These are phyloP conservation scores for Miniopterus natalensis DNA, from an alignment of 2,113 vertebrate species.

Conservation along the genomic window DNA sequence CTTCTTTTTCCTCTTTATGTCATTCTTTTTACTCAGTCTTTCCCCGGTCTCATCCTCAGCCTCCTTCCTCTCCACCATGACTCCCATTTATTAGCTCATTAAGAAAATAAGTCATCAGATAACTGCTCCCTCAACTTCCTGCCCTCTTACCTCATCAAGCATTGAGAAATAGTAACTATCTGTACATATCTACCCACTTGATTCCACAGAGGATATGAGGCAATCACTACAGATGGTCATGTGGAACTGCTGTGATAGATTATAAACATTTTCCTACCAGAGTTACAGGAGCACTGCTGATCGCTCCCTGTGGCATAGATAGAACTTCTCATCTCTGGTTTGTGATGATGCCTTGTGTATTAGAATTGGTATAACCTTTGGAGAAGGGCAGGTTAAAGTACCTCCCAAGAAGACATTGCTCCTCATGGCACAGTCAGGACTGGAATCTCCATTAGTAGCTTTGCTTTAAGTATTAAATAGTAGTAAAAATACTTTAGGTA, in stretches of 20 bases:
- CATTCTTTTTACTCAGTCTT: neutral
- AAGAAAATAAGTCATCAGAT: conserved; percentile 53
- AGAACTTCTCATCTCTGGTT: neutral
- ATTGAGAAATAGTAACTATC: neutral
- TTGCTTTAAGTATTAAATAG: neutral
- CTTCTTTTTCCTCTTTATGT: neutral
- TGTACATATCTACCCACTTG: neutral
- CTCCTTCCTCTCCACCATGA: neutral
- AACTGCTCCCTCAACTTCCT: neutral
- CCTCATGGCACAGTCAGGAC: neutral
- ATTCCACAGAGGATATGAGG: neutral
- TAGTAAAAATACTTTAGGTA: neutral
- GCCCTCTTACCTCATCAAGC: neutral
- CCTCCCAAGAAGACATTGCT: neutral
- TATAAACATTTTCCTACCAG: neutral
- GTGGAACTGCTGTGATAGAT: neutral
- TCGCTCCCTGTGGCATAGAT: neutral
- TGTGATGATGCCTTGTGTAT: neutral
- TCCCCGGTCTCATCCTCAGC: neutral
- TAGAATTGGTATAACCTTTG: neutral
- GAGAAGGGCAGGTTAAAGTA: neutral
- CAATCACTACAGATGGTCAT: neutral
- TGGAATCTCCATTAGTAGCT: neutral
- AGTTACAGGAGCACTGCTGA: neutral
- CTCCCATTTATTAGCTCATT: conserved; percentile 9